Percentiles rank a stretch among this genome's conserved stretches.
phyloP scores from a whole-genome alignment of 1,140 invertebrate species.

The Microplitis mediator region DNA sequence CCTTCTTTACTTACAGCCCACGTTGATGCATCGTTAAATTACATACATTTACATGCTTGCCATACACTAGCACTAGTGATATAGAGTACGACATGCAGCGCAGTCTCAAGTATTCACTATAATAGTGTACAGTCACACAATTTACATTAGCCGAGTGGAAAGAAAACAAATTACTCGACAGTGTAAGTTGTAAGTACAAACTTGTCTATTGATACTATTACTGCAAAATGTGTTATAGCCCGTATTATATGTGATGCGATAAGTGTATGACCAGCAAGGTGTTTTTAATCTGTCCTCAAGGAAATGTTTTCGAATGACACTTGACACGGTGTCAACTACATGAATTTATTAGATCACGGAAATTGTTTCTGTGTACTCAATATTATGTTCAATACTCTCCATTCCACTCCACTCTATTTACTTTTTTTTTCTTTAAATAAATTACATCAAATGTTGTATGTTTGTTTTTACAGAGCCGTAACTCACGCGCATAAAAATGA shows the following conservation, averaged over 20 bases:
- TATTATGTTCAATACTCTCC: too few relatives aligned
- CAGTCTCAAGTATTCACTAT: too few relatives aligned
- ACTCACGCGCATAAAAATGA: too few relatives aligned
- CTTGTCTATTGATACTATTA: not conserved
- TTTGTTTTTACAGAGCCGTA: too few relatives aligned
- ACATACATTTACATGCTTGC: not conserved
- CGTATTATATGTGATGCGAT: too few relatives aligned
- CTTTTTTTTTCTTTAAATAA: too few relatives aligned
- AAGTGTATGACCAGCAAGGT: not conserved
- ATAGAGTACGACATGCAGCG: too few relatives aligned
- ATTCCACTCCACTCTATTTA: too few relatives aligned
- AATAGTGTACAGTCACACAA: too few relatives aligned
- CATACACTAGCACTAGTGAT: too few relatives aligned
- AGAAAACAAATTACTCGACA: slow-evolving; percentile 4
- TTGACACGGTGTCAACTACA: not conserved
- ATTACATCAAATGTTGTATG: too few relatives aligned
- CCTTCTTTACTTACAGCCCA: not conserved
- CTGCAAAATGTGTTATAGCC: not conserved
- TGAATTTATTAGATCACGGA: slow-evolving; percentile 14
- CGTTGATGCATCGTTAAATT: not conserved
- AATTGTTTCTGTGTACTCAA: slow-evolving; percentile 20
- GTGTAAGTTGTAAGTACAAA: not conserved
- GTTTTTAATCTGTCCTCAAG: not conserved
- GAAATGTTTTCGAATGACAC: not conserved
- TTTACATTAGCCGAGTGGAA: not conserved